These are phyloP conservation scores for Protophormia terraenovae DNA, from an alignment of 2,888 invertebrate genomes.

Conservation along the genomic window DNA sequence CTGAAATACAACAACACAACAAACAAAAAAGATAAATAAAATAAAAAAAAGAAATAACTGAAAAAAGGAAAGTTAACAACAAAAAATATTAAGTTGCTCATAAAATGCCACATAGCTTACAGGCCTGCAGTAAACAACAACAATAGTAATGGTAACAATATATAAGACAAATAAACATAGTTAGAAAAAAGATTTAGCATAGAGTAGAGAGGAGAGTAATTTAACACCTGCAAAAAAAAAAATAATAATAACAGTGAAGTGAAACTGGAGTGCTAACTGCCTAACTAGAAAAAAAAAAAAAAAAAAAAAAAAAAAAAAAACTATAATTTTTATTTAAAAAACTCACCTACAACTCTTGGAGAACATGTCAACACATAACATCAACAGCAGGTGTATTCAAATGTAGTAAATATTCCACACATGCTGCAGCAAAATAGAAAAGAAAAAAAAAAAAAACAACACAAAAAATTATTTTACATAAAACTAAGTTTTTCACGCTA, in stretches of 20 bases:
- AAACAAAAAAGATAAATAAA: background rate
- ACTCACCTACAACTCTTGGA: conserved; percentile 8
- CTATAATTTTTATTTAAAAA: background rate
- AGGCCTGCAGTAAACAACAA: conserved; percentile 52
- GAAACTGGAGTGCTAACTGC: conserved; percentile 17
- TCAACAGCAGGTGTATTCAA: conserved; percentile 46
- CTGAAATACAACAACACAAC: background rate
- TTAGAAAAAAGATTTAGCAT: background rate
- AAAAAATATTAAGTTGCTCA: conserved; percentile 66
- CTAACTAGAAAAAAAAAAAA: background rate
- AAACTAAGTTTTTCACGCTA: conserved; percentile 16
- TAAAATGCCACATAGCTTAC: conserved; percentile 64
- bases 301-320: background rate
- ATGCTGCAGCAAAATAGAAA: conserved; percentile 5
- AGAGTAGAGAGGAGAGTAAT: conserved; percentile 23
- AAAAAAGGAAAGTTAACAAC: conserved; percentile 29
- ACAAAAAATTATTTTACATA: conserved; percentile 30
- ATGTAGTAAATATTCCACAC: conserved; percentile 49
- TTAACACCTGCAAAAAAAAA: conserved; percentile 15
- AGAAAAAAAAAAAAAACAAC: background rate
- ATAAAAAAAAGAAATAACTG: background rate
- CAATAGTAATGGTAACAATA: background rate
- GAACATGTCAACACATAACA: conserved; percentile 46
- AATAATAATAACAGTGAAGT: background rate
- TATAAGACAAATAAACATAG: conserved; percentile 2